phyloP scores from a whole-genome alignment of 2,888 invertebrate genomes.

The Ochlodes sylvanus region DNA sequence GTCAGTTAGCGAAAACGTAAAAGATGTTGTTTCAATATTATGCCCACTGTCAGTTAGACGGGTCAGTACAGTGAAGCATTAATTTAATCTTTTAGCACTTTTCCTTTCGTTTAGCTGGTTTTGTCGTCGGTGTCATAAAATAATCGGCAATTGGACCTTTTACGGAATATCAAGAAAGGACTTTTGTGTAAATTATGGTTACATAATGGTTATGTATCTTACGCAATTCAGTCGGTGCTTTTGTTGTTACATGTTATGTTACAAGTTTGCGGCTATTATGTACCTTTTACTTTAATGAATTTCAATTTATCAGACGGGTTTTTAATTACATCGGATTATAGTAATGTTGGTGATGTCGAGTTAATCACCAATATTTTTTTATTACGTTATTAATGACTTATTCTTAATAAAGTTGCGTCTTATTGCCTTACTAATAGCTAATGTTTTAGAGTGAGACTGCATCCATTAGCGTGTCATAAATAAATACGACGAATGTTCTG shows the following conservation, averaged over 20 bases:
- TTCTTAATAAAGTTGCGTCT: no score
- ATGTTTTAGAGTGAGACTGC: no score
- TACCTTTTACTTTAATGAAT: background rate
- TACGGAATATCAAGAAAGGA: conserved; percentile 8
- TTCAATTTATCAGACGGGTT: no score
- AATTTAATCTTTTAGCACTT: conserved; percentile 39
- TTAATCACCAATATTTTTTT: no score
- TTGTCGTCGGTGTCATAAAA: conserved; percentile 10
- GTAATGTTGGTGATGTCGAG: no score
- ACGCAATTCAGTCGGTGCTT: conserved; percentile 13
- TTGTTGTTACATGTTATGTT: background rate
- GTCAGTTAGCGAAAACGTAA: no score
- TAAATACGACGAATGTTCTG: no score
- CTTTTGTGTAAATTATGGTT: conserved; percentile 15
- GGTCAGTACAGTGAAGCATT: conserved; percentile 20
- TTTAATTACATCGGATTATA: no score
- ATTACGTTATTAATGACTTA: no score
- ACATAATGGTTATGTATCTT: conserved; percentile 9
- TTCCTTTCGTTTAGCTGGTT: conserved; percentile 35
- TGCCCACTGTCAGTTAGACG: background rate
- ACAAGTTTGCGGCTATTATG: background rate
- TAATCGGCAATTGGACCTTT: conserved; percentile 9
- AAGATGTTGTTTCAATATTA: background rate
- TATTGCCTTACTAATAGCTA: no score
- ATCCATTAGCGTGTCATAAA: no score